Base-by-base conservation (phyloP, 2,888 invertebrate genomes). In the Cordilura impudica region DNA sequence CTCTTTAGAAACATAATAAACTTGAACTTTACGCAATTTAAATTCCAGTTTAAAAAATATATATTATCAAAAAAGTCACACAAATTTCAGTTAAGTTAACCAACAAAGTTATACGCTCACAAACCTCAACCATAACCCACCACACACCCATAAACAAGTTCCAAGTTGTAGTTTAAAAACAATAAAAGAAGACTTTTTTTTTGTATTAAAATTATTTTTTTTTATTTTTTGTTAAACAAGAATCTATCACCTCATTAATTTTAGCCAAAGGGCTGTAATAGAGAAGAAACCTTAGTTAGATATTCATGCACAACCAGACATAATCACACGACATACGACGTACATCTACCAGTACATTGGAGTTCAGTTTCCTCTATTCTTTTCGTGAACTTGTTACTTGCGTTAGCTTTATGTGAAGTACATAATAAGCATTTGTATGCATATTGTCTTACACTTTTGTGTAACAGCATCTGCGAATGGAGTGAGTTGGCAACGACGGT, bases 191-290 rank as follows among this genome's bases (percentile, higher is more conserved):
- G 26, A 21, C 5, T 56, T 12, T 5, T 26, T 26, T 14, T 53
- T 39, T 39, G 3, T 31, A 31, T 31, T 31, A 10, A 4, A 35
- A n/a, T 16, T 35, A 63, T 49, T 54, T 61, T 53, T 54, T 31
- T 49, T 1, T 18, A 12, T 56, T 70, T 47, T 16, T 53, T 63
- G 80, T 83, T 79, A 82, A 82, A 84, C 77, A 82, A 83, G 84
- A 83, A 83, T 83, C 83, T 84, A 84, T 84, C 84, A 84, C 84
- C 84, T 84, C 84, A 84, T 84, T 84, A 83, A 84, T 83, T 84
- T 84, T 81, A 77, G 80, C 81, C 78, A 81, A 81, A 81, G 81
- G 82, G 81, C 78, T 79, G 78, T 76, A 72, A 76, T 67, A 67
- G 79, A 80, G 79, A 75, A 72, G 56, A 66, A 76, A 79, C 49